Base-by-base conservation (phyloP, 2,888 invertebrate genomes). In the Syrphus vitripennis region DNA sequence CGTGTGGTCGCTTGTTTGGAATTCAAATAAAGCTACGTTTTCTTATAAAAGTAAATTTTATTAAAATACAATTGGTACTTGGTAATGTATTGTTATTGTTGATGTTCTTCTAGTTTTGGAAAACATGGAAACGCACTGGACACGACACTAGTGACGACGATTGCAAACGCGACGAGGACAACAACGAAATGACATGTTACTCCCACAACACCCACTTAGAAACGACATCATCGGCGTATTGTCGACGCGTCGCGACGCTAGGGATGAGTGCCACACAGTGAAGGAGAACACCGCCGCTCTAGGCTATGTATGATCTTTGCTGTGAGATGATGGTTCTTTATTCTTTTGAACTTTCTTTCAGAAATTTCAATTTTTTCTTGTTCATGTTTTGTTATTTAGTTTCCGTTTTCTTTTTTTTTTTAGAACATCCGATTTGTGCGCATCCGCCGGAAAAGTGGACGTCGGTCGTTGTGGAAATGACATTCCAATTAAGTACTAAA, bases 351-450 rank as follows among this genome's bases (percentile, higher is more conserved):
- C 71, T 74, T 61, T 79, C 81, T 72, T 75, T 65, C 74, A 53
- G 42, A 65, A 53, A 63, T 72, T 77, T 67, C 10, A 63, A 42
- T 34, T 57, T 45, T 53, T 69, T 40, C 48, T 34, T 7, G 9
- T 65, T 76, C 45, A 77, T 63, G 57, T 48, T 63, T 74, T 80
- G 70, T 78, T 74, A 45, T 78, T 74, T 50, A 69, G 24, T 70
- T 42, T 70, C 3, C 37, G 40, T 65, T 72, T 65, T 37, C 0
- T 31, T 37, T 65, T 75, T 70, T 55, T 53, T 79, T 84, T 83
- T 82, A 76, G 82, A 69, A 80, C 80, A 50, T 83, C 78, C 83
- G 63, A 31, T n/a, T 67, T 83, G 71, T 88, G 87, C 88, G 88
- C 88, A 88, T 83, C 70, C 88, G 84, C 87, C 84, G 77, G 77